Base-by-base conservation (phyloP, 2,113 vertebrate genomes). In the Cettia cetti region DNA sequence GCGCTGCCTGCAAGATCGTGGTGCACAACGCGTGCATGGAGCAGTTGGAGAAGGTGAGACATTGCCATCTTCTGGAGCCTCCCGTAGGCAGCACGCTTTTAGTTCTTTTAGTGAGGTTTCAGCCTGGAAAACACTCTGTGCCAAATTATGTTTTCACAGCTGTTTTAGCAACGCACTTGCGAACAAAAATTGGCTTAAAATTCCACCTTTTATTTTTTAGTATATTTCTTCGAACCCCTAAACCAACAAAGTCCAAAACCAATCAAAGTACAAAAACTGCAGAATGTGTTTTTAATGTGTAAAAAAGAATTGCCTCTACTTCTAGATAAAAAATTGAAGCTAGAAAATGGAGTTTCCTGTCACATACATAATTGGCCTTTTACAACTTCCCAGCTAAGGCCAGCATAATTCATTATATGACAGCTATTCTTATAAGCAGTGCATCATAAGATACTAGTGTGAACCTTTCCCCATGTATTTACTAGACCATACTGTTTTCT, bases 1-100 rank as follows among this genome's bases (percentile, higher is more conserved):
- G 99, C 92, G 99, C 99, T 2, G 99, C 98, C 49, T 99, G 99
- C 96, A 99, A 99, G 96, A 99, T 99, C 9, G 99, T 99, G 19
- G 99, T 99, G 59, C 99, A 99, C 96, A 98, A 98, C 0, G 98
- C 99, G 2, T 99, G 99, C 96, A 99, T 99, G 80, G 99, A 99
- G 75, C 99, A 99, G 91, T 90, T 99, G 71, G 99, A 99, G 89
- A 99, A 99, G 99, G 99, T 99, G 97, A 98, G 98, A 97, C 61
- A 78, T 70, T 74, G 81, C 97, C 98, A 96, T 82, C 98, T 98
- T 88, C 97, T 97, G 98, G 90, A 27, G 68, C 82, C 42, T 54
- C 39, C 6, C 0, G 0, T 0, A 5, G 11, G n/a, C 42, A 47
- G 14, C 96, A 86, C 1, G 23, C 44, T 15, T 35, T 60, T 40